A percentile compares a stretch with the other conserved stretches of the same genome.
Evolutionary conservation across 2,797 vertebrate genomes (phyloP).

Genomic region (Coilia nasus): DNA sequence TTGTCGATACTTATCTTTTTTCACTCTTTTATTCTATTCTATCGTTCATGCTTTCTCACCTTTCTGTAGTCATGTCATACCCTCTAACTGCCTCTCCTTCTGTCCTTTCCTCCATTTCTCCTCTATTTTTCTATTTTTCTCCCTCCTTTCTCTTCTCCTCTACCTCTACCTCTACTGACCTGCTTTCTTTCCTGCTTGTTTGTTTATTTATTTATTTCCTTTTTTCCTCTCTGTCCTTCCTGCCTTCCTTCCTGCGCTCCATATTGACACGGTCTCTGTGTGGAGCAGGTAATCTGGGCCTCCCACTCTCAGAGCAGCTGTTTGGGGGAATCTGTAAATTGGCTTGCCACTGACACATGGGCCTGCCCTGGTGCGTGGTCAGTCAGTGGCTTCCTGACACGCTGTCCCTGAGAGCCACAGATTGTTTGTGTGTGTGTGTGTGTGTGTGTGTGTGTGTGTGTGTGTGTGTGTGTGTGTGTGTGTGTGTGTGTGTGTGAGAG

Average conservation of each 20-base stretch:
- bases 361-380: conserved; percentile 28
- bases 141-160: not conserved
- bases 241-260: conserved; percentile 10
- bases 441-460: no score
- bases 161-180: not conserved
- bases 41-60: no score
- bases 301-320: conserved; percentile 49
- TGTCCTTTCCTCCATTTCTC: not conserved
- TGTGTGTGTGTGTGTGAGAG: not conserved
- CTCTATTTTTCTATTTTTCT: not conserved
- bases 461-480: no score
- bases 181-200: not conserved
- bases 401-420: not conserved
- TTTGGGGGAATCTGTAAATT: conserved; percentile 52
- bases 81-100: no score
- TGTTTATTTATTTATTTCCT: not conserved
- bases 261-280: conserved; percentile 37
- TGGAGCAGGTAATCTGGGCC: conserved; percentile 49
- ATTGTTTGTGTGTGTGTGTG: not conserved
- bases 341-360: conserved; percentile 47
- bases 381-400: conserved; percentile 11
- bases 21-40: no score
- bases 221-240: not conserved
- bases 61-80: no score
- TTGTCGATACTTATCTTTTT: no score